A percentile compares a stretch with the other conserved stretches of the same genome.
Evolutionary conservation across 92 coral and sea anemone genomes (phyloP).

Genomic region (Porites divaricata): DNA sequence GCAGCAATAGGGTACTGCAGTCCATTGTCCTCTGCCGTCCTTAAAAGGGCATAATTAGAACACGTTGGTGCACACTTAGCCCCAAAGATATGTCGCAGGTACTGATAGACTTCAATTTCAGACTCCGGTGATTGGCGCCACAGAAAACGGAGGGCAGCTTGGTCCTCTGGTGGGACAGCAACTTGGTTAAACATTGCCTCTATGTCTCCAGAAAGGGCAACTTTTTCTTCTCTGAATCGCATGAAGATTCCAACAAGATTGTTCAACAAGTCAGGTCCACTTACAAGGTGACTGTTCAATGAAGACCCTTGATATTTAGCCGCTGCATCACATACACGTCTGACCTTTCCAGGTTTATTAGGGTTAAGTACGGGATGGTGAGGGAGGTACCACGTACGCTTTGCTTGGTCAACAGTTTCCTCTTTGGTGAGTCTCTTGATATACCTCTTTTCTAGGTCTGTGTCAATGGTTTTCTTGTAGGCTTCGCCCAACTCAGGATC

Average conservation of each 20-base stretch:
- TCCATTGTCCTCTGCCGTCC: slow-evolving; percentile 48
- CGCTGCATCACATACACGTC: slow-evolving; percentile 57
- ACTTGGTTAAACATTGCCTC: slow-evolving; percentile 67
- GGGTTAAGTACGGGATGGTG: slow-evolving; percentile 36
- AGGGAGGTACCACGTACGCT: background rate
- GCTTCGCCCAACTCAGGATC: slow-evolving; percentile 20
- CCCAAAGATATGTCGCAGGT: slow-evolving; percentile 46
- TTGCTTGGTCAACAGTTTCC: too few species aligned
- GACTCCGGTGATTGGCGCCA: slow-evolving; percentile 46
- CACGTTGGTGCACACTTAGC: slow-evolving; percentile 59
- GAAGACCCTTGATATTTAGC: slow-evolving; percentile 54
- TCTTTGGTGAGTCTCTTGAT: background rate
- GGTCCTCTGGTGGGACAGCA: slow-evolving; percentile 54
- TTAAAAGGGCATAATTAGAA: slow-evolving; percentile 49
- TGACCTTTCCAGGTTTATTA: slow-evolving; percentile 26
- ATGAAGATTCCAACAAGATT: slow-evolving; percentile 59
- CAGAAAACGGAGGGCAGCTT: slow-evolving; percentile 55
- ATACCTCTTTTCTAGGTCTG: slow-evolving; percentile 58
- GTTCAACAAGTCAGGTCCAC: slow-evolving; percentile 51
- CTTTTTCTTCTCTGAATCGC: slow-evolving; percentile 59
- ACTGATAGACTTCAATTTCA: slow-evolving; percentile 48
- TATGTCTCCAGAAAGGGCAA: slow-evolving; percentile 66
- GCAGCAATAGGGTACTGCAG: slow-evolving; percentile 48
- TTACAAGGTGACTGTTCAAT: slow-evolving; percentile 53
- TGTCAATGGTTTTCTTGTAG: slow-evolving; percentile 20